Evolutionary conservation across 2,113 vertebrate genomes (phyloP).

Genomic region (Megaceryle maxima): DNA sequence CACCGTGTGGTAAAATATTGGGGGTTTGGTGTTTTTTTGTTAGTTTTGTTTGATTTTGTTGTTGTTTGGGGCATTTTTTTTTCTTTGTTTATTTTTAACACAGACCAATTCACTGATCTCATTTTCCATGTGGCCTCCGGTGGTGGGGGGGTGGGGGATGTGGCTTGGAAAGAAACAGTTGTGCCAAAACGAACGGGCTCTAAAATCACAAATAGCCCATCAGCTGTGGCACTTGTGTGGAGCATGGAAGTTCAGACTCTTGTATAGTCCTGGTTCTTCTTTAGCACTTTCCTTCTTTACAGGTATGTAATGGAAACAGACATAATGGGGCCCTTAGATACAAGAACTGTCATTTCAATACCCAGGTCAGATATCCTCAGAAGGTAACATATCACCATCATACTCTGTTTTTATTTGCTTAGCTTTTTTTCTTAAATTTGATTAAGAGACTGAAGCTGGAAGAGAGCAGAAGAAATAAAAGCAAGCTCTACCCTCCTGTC

Average conservation of each 20-base stretch:
- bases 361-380: neutral
- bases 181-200: neutral
- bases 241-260: neutral
- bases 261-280: neutral
- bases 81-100: neutral
- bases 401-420: neutral
- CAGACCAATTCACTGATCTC: neutral
- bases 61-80: neutral
- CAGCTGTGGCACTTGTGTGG: accelerated
- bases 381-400: neutral
- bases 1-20: neutral
- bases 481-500: neutral
- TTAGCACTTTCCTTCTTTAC: neutral
- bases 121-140: neutral
- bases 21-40: too few relatives aligned
- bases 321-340: neutral
- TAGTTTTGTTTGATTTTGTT: too few relatives aligned
- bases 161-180: neutral
- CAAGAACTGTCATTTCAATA: neutral
- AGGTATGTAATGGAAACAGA: neutral
- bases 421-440: neutral
- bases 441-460: neutral
- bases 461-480: neutral
- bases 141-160: neutral
- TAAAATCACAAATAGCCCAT: neutral